Base-by-base conservation (phyloP, 2,113 vertebrate genomes). In the Sylvietta virens region DNA sequence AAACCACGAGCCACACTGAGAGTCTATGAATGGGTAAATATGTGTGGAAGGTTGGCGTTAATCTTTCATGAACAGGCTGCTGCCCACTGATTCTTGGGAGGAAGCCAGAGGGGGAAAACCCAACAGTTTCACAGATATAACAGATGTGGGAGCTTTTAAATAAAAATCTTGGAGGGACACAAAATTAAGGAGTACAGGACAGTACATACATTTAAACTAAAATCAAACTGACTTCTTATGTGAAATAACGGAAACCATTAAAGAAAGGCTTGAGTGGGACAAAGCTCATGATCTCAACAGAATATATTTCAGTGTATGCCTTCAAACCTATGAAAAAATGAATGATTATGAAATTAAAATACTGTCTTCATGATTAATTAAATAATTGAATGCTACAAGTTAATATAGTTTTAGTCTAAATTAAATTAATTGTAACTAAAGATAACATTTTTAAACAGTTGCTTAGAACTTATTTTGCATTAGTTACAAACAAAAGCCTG, bases 11-110 rank as follows among this genome's bases (percentile, higher is more conserved):
- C 40, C 56, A 27, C 78, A 17, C 23, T 69, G 81, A 94, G 65
- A 85, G 53, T 31, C 58, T 77, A 6, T 87, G 95, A 93, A 90
- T 86, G 87, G 50, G 54, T 45, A 85, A 85, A 35, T 71, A 15
- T 0, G 33, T 40, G 62, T 70, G 87, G 81, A 76, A 86, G 31
- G 54, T 16, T 93, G 71, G 82, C 28, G 3, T 73, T 81, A 73
- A 74, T 88, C 72, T 80, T 83, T 74, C 61, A 86, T 88, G 94
- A 96, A 31, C 71, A 54, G 60, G 26, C 88, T 94, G 71, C 85
- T 96, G 85, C 87, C 80, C 92, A 7, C 69, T 57, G 60, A 39
- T 70, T 71, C 27, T 42, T 8, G 10, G 33, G 42, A 85, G 72
- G 61, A 66, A 84, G 37, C 35, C 31, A 5, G 37, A 65, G 67